phyloP scores from a whole-genome alignment of 2,888 invertebrate genomes.

The Cheilosia vulpina region DNA sequence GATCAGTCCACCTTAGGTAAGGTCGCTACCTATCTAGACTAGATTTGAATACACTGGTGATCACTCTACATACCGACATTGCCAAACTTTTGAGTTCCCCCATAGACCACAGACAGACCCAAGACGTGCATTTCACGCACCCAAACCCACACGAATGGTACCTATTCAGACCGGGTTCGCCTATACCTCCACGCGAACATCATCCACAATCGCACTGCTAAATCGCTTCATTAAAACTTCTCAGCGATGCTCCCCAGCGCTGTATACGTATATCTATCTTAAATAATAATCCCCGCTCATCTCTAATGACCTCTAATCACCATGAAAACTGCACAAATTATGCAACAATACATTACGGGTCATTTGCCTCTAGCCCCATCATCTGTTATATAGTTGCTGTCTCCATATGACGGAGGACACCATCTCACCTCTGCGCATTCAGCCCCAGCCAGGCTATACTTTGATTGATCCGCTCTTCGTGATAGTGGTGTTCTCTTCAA shows the following conservation, averaged over 20 bases:
- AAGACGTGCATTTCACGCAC: no score
- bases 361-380: slow-evolving; percentile 23
- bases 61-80: no score
- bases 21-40: no score
- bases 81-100: no score
- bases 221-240: slow-evolving; percentile 24
- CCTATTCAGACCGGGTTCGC: no score
- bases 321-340: slow-evolving; percentile 58
- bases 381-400: not conserved
- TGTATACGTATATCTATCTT: no score
- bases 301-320: slow-evolving; percentile 35
- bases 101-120: no score
- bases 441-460: slow-evolving; percentile 21
- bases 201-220: not conserved
- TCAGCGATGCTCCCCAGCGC: not conserved
- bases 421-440: slow-evolving; percentile 46
- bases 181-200: not conserved
- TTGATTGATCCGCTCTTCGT: slow-evolving; percentile 73
- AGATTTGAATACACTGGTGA: no score
- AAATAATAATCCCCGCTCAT: slow-evolving; percentile 9
- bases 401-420: slow-evolving; percentile 13
- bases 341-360: slow-evolving; percentile 43
- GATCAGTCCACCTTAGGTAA: no score
- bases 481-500: slow-evolving; percentile 58
- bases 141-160: no score